These are phyloP conservation scores for Corythucha ciliata DNA, from an alignment of 2,888 invertebrate genomes.

Conservation along the genomic window DNA sequence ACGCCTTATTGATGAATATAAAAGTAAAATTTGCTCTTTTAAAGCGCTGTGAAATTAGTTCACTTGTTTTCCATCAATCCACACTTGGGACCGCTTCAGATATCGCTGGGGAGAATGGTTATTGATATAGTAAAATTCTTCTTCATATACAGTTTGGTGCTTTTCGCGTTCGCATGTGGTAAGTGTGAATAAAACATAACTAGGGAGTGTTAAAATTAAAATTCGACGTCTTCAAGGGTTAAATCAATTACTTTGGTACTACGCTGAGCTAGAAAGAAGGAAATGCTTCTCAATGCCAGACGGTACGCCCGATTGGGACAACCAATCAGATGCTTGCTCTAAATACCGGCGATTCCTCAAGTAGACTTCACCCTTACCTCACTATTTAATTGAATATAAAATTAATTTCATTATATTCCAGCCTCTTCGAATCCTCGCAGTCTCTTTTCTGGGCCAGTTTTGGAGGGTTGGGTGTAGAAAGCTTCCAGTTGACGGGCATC, in stretches of 20 bases:
- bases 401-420: slow-evolving; percentile 42
- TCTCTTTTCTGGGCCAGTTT: slow-evolving; percentile 95
- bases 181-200: slow-evolving; percentile 41
- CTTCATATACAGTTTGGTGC: slow-evolving; percentile 75
- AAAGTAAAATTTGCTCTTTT: slow-evolving; percentile 29
- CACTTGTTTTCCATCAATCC: slow-evolving; percentile 90
- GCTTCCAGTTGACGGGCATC: slow-evolving; percentile 78
- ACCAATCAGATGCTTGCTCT: slow-evolving; percentile 65
- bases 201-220: neutral
- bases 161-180: slow-evolving; percentile 90
- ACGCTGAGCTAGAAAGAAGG: slow-evolving; percentile 66
- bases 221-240: slow-evolving; percentile 45
- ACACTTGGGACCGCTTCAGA: slow-evolving; percentile 83
- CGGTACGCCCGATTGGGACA: slow-evolving; percentile 66
- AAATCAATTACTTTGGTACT: slow-evolving; percentile 91
- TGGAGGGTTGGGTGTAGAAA: slow-evolving; percentile 79
- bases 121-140: slow-evolving; percentile 89
- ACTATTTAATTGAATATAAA: too few relatives aligned
- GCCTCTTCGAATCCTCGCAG: slow-evolving; percentile 88
- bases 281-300: slow-evolving; percentile 67
- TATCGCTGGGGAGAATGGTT: slow-evolving; percentile 80
- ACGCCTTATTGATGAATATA: neutral
- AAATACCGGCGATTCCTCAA: slow-evolving; percentile 80
- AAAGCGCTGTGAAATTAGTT: slow-evolving; percentile 78
- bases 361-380: slow-evolving; percentile 55